Evolutionary conservation across 2,888 invertebrate species (phyloP).

Genomic region (Sesia bembeciformis): DNA sequence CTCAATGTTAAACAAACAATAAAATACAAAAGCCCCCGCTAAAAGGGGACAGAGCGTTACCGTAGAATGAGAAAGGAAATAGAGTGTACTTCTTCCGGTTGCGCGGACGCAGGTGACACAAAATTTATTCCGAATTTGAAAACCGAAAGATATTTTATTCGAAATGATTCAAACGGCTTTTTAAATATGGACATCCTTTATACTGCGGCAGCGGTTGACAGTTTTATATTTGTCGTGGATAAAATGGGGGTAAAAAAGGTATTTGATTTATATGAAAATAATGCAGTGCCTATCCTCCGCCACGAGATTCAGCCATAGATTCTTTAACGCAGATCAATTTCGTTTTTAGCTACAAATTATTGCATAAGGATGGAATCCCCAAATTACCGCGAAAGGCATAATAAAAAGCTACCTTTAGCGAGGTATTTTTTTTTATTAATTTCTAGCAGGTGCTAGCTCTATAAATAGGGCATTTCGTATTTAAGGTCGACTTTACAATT

Average conservation of each 20-base stretch:
- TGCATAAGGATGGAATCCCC: too few relatives aligned
- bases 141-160: conserved; percentile 69
- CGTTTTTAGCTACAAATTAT: too few relatives aligned
- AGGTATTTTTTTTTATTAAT: too few relatives aligned
- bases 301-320: conserved; percentile 26
- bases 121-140: conserved; percentile 74
- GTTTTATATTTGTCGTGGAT: conserved; percentile 70
- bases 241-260: conserved; percentile 45
- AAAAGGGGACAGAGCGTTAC: conserved; percentile 31
- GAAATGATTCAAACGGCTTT: conserved; percentile 70
- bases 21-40: conserved; percentile 31
- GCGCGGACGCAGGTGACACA: conserved; percentile 68
- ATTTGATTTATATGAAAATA: conserved; percentile 67
- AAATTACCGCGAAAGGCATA: too few relatives aligned
- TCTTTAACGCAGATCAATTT: background rate
- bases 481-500: too few relatives aligned
- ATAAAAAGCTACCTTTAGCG: too few relatives aligned
- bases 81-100: conserved; percentile 59
- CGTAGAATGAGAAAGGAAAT: conserved; percentile 17
- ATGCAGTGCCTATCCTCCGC: conserved; percentile 35
- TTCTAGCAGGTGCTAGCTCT: too few relatives aligned
- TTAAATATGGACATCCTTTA: conserved; percentile 71
- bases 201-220: conserved; percentile 61
- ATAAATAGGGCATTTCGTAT: too few relatives aligned
- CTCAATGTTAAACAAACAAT: conserved; percentile 55